Base-by-base conservation (phyloP, 2,888 invertebrate genomes). In the Acleris literana region DNA sequence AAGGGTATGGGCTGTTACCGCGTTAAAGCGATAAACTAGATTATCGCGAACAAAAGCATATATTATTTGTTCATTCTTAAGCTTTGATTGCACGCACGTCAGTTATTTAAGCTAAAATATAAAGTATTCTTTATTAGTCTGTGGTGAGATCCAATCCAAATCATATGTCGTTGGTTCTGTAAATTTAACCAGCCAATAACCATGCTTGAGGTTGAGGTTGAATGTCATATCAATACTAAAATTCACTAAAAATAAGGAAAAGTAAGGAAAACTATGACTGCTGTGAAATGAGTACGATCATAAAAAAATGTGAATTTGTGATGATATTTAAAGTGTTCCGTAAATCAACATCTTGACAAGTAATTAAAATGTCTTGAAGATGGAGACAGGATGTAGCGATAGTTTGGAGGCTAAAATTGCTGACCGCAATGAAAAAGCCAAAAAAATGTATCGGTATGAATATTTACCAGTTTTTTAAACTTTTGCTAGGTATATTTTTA, bases 361-460 rank as follows among this genome's bases (percentile, higher is more conserved):
- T 82, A 76, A 66, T 69, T 83, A 90, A 85, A 86, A 93, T 93
- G 93, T 85, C 92, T 88, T 93, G 92, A 93, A 90, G 86, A 92
- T 92, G 93, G 91, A 87, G 86, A 89, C 87, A 84, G 88, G 81
- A 80, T 81, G 80, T 76, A 82, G 82, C 79, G 92, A 90, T 80
- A 81, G 82, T 83, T 83, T 85, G 76, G 91, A 90, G 81, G 85
- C 87, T 79, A 90, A 90, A 84, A 79, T 84, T 80, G 83, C 82
- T 69, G 93, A 93, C 75, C 89, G 89, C 76, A 80, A 81, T 79
- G 93, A 93, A 79, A 90, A 89, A 76, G 90, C 92, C 72, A 93
- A 88, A 80, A 93, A 92, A 82, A 82, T 92, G 71, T 93, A 92
- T 87, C 86, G 93, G 93, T 93, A 76, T 83, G 83, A 68, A 69